Conservation (phyloP, 2,888 invertebrate species). For the Acrobasis suavella region DNA sequence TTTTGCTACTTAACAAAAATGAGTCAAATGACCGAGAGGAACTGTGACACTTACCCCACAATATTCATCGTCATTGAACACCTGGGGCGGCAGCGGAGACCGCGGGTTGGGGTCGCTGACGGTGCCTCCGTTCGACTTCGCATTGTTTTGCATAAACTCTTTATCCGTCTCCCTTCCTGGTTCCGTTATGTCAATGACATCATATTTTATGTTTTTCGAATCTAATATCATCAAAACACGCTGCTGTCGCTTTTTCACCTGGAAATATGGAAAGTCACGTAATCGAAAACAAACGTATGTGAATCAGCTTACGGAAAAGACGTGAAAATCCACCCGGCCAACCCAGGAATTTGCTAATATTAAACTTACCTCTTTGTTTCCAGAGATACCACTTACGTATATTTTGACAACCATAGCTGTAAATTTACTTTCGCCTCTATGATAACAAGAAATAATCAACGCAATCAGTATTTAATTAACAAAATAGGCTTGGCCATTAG, state of each 20-base stretch:
- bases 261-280: conserved; percentile 61
- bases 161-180: conserved; percentile 94
- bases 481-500: conserved; percentile 81
- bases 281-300: conserved; percentile 65
- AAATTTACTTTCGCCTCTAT: conserved; percentile 48
- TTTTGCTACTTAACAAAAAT: neutral
- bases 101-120: conserved; percentile 88
- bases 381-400: conserved; percentile 95
- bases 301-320: conserved; percentile 67
- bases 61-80: conserved; percentile 95
- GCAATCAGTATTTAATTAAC: conserved; percentile 57
- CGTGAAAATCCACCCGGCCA: conserved; percentile 60
- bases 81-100: conserved; percentile 95
- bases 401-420: conserved; percentile 93
- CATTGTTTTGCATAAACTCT: conserved; percentile 95
- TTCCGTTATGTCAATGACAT: conserved; percentile 96
- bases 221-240: conserved; percentile 96
- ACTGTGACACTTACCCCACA: conserved; percentile 88
- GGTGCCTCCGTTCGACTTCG: conserved; percentile 88
- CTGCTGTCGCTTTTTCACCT: conserved; percentile 98
- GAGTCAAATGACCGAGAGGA: neutral
- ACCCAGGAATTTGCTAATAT: conserved; percentile 67
- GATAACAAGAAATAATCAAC: conserved; percentile 56
- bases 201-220: conserved; percentile 94
- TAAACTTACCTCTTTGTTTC: conserved; percentile 94